These are phyloP conservation scores for Leiothrix lutea DNA, from an alignment of 2,113 vertebrate species.

Conservation along the genomic window DNA sequence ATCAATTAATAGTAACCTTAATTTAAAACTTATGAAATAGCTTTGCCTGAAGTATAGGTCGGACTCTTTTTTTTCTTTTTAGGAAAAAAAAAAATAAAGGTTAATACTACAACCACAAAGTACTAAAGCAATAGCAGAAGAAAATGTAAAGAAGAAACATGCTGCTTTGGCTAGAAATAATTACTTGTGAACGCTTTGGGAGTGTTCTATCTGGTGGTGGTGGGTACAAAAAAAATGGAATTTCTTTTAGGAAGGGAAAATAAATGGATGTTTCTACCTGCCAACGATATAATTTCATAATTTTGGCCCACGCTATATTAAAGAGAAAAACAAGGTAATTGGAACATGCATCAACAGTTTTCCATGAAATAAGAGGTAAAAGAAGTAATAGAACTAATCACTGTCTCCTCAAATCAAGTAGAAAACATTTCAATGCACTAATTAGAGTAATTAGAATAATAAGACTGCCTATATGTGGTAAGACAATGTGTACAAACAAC, in stretches of 20 bases:
- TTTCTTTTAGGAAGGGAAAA: constrained; percentile 35
- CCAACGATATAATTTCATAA: constrained; percentile 32
- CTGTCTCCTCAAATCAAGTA: constrained; percentile 85
- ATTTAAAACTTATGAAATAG: constrained; percentile 64
- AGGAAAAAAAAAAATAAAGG: background rate
- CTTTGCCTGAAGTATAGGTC: constrained; percentile 19
- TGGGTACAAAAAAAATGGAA: background rate
- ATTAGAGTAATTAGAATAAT: constrained; percentile 90
- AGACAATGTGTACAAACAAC: constrained; percentile 90
- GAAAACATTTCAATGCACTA: constrained; percentile 86
- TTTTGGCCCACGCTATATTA: constrained; percentile 60
- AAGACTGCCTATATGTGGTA: constrained; percentile 86
- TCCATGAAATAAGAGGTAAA: constrained; percentile 80
- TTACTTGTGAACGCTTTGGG: background rate
- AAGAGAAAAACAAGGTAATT: constrained; percentile 73
- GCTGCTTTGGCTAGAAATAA: background rate
- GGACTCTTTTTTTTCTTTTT: background rate
- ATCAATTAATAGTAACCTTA: constrained; percentile 75
- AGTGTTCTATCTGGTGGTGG: background rate
- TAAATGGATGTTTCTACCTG: constrained; percentile 27
- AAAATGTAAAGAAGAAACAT: background rate
- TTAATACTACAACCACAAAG: background rate
- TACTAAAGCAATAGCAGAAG: background rate
- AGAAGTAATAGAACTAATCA: constrained; percentile 82
- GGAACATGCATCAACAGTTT: constrained; percentile 76